phyloP scores from a whole-genome alignment of 2,797 vertebrate species.

The Chaenodraco wilsoni region DNA sequence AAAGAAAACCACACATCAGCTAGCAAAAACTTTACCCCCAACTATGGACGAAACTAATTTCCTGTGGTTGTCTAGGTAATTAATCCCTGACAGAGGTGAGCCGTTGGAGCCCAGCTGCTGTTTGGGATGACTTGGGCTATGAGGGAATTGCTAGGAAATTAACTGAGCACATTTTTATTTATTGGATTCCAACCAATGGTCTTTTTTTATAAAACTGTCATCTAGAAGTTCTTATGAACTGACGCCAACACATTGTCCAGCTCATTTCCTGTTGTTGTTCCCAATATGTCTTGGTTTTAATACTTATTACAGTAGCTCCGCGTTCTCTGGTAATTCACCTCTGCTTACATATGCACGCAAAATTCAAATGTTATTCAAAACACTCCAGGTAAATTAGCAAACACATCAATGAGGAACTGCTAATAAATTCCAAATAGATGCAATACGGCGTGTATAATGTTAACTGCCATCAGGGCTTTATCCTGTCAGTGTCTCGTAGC shows the following conservation, averaged over 20 bases:
- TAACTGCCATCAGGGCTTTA: conserved; percentile 41
- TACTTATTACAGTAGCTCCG: conserved; percentile 14
- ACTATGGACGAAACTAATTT: conserved; percentile 38
- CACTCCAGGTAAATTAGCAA: conserved; percentile 31
- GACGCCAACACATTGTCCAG: conserved; percentile 4
- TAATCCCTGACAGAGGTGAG: conserved; percentile 38
- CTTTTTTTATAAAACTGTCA: conserved; percentile 10
- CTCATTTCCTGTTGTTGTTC: conserved; percentile 39
- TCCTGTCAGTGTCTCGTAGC: conserved; percentile 31
- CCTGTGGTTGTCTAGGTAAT: conserved; percentile 40
- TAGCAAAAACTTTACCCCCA: conserved; percentile 6
- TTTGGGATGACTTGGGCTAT: conserved; percentile 28
- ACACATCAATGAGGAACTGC: not conserved
- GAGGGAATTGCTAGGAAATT: conserved; percentile 32
- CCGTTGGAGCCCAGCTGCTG: conserved; percentile 12
- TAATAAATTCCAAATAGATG: conserved; percentile 17
- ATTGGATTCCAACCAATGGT: conserved; percentile 35
- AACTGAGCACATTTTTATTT: conserved; percentile 48
- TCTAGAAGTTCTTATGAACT: conserved; percentile 28
- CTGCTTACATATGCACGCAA: conserved; percentile 15
- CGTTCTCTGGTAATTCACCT: conserved; percentile 36
- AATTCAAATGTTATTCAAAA: conserved; percentile 58
- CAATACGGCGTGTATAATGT: conserved; percentile 11
- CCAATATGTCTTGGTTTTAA: conserved; percentile 28
- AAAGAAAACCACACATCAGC: conserved; percentile 9